A percentile compares a stretch with the other conserved stretches of the same genome.
phyloP scores from a whole-genome alignment of 2,888 invertebrate genomes.

The Iselma pallidipennis region DNA sequence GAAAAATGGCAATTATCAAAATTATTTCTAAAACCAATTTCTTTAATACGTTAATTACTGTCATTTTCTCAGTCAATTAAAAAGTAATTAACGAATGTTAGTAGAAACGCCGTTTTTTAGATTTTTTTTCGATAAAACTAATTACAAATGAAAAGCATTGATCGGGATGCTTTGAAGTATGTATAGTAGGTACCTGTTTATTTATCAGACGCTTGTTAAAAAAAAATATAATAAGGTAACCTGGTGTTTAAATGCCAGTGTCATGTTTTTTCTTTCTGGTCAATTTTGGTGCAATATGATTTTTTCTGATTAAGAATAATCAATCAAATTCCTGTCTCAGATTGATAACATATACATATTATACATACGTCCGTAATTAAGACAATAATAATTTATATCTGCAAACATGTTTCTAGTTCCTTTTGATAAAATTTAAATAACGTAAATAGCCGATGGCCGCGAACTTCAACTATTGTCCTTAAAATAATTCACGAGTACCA shows the following conservation, averaged over 20 bases:
- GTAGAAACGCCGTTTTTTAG: too few species aligned
- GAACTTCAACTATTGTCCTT: slow-evolving; percentile 7
- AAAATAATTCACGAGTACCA: background rate
- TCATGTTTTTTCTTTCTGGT: background rate
- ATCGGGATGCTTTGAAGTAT: too few species aligned
- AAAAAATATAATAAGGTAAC: background rate
- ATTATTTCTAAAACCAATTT: too few species aligned
- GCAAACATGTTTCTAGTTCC: background rate
- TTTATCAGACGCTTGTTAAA: background rate
- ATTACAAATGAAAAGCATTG: too few species aligned
- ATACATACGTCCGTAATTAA: too few species aligned
- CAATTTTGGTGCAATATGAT: background rate
- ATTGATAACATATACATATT: background rate
- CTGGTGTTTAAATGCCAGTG: background rate
- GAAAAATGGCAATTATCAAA: too few species aligned
- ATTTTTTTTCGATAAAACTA: too few species aligned
- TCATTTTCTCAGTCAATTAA: too few species aligned
- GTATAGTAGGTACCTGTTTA: background rate
- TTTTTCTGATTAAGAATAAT: background rate
- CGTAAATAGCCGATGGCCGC: background rate
- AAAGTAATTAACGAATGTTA: too few species aligned
- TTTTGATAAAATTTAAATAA: background rate
- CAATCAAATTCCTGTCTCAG: background rate
- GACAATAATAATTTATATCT: too few species aligned
- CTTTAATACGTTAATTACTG: too few species aligned